Conservation (phyloP, 1,140 invertebrate species). For the Heliothis virescens region DNA sequence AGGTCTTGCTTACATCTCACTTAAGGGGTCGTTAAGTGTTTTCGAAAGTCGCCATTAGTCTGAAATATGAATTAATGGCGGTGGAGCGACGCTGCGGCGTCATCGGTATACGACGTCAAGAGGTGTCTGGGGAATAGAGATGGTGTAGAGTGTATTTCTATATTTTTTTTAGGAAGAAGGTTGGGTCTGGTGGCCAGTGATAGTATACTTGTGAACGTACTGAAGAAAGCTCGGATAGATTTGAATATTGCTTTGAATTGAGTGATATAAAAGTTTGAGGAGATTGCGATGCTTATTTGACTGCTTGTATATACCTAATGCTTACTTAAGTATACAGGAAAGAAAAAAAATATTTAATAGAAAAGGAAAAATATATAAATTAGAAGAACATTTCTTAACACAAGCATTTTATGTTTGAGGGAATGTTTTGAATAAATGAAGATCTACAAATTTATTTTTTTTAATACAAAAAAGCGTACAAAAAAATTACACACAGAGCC, state of each 20-base stretch:
- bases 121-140: slow-evolving; percentile 50
- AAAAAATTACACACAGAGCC: slow-evolving; percentile 20
- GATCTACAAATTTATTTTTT: too few species aligned
- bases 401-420: neutral
- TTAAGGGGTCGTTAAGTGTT: slow-evolving; percentile 78
- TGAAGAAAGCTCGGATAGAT: neutral
- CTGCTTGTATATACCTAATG: too few species aligned
- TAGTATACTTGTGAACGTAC: neutral
- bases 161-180: neutral
- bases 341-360: too few species aligned
- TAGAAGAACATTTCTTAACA: too few species aligned
- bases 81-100: slow-evolving; percentile 71
- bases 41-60: slow-evolving; percentile 80
- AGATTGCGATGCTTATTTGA: too few species aligned
- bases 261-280: too few species aligned
- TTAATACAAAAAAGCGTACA: neutral
- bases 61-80: slow-evolving; percentile 84
- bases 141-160: slow-evolving; percentile 27
- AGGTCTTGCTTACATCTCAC: slow-evolving; percentile 69
- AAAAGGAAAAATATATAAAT: too few species aligned
- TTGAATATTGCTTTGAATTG: too few species aligned
- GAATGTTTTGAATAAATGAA: too few species aligned
- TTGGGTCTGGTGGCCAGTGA: neutral
- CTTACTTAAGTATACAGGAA: too few species aligned
- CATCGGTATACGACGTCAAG: slow-evolving; percentile 66